A percentile compares a stretch with the other conserved stretches of the same genome.
Conservation (phyloP, 1,140 invertebrate species). For the Pantala flavescens region DNA sequence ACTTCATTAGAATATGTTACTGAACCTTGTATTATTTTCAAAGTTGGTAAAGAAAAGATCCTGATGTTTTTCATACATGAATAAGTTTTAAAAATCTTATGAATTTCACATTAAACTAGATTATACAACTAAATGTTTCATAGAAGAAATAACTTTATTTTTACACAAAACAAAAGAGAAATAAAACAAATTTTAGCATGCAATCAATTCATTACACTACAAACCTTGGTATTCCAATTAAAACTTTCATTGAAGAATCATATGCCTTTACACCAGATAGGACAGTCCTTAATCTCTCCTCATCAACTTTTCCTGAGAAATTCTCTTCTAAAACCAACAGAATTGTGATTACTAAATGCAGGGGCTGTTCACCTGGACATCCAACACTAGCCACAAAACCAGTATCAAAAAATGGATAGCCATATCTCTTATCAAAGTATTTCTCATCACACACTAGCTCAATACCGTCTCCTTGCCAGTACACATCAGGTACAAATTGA, state of each 20-base stretch:
- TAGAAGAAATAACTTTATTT: no score
- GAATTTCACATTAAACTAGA: no score
- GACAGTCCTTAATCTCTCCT: slow-evolving; percentile 10
- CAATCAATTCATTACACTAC: not conserved
- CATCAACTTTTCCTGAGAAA: not conserved
- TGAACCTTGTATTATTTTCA: no score
- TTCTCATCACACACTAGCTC: slow-evolving; percentile 14
- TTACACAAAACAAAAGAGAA: no score
- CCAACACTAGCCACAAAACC: slow-evolving; percentile 14
- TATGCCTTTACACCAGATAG: slow-evolving; percentile 14
- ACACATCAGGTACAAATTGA: not conserved
- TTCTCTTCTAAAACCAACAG: slow-evolving; percentile 2
- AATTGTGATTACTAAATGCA: slow-evolving; percentile 18
- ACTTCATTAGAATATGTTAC: no score
- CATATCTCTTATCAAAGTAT: slow-evolving; percentile 1
- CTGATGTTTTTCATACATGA: no score
- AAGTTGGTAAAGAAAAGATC: no score
- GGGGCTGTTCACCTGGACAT: slow-evolving; percentile 9
- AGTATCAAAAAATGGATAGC: slow-evolving; percentile 16
- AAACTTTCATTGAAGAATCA: not conserved
- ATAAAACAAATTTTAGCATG: no score
- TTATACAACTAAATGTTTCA: no score
- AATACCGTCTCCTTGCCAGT: not conserved
- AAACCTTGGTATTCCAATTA: not conserved
- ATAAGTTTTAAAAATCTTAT: no score